Evolutionary conservation across 2,113 vertebrate species (phyloP), one percentile per base, ranked within the genome.

Genomic region (Clupea harengus): DNA sequence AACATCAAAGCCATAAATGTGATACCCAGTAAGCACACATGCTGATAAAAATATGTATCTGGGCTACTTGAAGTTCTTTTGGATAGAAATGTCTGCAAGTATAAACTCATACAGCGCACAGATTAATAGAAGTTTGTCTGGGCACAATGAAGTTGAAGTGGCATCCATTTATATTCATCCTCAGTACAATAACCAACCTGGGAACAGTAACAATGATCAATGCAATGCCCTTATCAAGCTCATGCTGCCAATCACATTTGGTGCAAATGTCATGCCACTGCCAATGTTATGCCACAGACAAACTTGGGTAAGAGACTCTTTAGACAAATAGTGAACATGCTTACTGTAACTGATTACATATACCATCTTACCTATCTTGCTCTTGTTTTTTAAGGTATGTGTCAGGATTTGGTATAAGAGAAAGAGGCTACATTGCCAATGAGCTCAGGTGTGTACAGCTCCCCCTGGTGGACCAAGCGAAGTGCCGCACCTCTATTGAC

Each of bases 401-500:
- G 54, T 88, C 87, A 13, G 87, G 87, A 52, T 88, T 88, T 81
- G 88, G 85, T 25, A 0, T 88, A n/a, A 86, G 46, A 6, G 87
- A 88, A 44, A 0, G 11, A 0, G 17, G 0, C 52, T 94, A 92
- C 0, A 89, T 95, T 46, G 95, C 96, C 0, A 93, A 96, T 45
- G 82, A 95, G 52, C 93, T 97, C 6, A 93, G 95, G 83, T 97
- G 96, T 0, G 96, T 97, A 84, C 94, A 95, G 28, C 84, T 96
- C n/a, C 95, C 95, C 0, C 94, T 96, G 87, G 95, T 96, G 72
- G 91, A 95, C 0, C 95, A 96, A 0, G 87, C 90, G 0, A 92
- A 93, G 67, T 97, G 96, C 86, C 95, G 95, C 89, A 90, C 87
- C 45, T 96, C 95, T 89, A 96, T 96, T 0, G 94, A 96, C 88